Conservation (phyloP, 2,797 vertebrate genomes). For the Schizothorax lantsangensis region DNA sequence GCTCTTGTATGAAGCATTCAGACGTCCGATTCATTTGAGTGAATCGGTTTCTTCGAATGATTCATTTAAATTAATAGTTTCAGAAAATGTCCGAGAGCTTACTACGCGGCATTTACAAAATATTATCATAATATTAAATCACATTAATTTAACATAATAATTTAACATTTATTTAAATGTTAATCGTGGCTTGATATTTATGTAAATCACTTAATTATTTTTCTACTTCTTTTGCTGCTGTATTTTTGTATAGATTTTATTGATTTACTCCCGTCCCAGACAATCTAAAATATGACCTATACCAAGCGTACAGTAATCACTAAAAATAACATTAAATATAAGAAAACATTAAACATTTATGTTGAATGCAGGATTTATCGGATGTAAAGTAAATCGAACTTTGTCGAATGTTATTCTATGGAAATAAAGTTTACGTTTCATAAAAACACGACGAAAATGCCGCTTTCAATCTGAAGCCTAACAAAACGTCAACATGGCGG, state of each 20-base stretch:
- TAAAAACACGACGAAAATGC: constrained; percentile 29
- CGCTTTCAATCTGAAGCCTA: neutral
- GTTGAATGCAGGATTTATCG: neutral
- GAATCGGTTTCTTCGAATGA: neutral
- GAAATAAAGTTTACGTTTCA: neutral
- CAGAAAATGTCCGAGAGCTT: neutral
- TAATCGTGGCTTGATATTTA: neutral
- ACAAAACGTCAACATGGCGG: constrained; percentile 56
- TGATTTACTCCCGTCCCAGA: neutral
- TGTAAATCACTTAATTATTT: neutral
- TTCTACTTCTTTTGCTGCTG: neutral
- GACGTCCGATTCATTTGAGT: neutral
- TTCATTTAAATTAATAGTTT: neutral
- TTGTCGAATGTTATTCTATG: constrained; percentile 7
- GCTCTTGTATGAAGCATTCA: neutral
- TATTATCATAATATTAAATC: neutral
- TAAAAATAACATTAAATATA: neutral
- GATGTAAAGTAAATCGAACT: neutral
- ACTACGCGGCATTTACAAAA: neutral
- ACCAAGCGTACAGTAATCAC: neutral
- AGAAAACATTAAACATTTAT: neutral
- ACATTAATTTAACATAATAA: neutral
- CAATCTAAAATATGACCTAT: neutral
- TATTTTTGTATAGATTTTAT: neutral
- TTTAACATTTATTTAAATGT: neutral